Evolutionary conservation across 2,797 vertebrate genomes (phyloP).

Genomic region (Sciurus vulgaris): DNA sequence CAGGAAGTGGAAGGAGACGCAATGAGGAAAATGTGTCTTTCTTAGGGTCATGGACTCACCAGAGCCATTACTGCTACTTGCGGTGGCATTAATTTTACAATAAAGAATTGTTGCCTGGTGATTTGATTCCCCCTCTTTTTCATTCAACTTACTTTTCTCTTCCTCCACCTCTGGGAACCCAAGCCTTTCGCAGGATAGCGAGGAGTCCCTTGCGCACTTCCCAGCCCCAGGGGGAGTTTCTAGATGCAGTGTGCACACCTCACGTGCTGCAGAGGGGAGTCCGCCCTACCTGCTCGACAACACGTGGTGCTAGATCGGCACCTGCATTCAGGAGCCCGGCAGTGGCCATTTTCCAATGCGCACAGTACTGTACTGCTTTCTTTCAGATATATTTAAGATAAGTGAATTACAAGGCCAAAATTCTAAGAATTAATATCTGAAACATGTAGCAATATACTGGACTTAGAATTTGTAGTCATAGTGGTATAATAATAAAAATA

Average conservation of each 20-base stretch:
- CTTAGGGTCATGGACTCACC: background rate
- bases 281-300: no score
- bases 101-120: background rate
- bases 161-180: background rate
- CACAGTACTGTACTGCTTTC: background rate
- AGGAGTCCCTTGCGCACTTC: background rate
- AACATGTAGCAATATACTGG: background rate
- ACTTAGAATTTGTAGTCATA: background rate
- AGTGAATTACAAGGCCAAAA: background rate
- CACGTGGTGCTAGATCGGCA: fast-evolving
- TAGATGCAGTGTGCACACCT: background rate
- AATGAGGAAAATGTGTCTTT: conserved; percentile 20
- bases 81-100: background rate
- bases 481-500: conserved; percentile 2
- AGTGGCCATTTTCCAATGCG: background rate
- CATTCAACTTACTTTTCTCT: background rate
- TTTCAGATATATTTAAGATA: background rate
- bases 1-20: background rate
- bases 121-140: background rate
- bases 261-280: background rate
- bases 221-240: background rate
- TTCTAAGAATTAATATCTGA: background rate
- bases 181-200: background rate
- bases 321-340: background rate
- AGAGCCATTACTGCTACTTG: background rate